Percentiles rank a stretch among this genome's conserved stretches.
Conservation (phyloP, 2,888 invertebrate genomes). For the Lasioglossum figueresi region DNA sequence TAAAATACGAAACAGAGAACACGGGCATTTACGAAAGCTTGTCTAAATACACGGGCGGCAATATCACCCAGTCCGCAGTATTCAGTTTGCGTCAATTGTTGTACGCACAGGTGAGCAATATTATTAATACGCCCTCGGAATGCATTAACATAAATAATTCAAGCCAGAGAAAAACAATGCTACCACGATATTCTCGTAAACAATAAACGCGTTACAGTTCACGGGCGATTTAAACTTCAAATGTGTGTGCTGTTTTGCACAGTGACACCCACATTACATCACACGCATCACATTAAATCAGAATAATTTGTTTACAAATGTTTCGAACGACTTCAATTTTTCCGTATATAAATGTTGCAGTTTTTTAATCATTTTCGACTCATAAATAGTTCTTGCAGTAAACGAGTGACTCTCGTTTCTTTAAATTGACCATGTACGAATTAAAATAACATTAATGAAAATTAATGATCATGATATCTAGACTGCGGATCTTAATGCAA, state of each 20-base stretch:
- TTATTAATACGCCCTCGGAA: neutral
- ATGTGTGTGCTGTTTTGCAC: neutral
- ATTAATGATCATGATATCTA: too few relatives aligned
- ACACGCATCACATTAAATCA: neutral
- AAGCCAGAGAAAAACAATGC: neutral
- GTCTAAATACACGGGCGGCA: slow-evolving; percentile 35
- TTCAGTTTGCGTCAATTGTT: slow-evolving; percentile 39
- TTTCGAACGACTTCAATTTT: neutral
- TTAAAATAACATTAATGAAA: too few relatives aligned
- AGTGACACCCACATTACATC: neutral
- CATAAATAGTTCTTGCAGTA: neutral
- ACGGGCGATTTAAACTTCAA: neutral
- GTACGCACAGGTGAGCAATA: slow-evolving; percentile 35
- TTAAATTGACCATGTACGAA: neutral
- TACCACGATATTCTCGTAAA: neutral
- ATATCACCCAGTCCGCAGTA: slow-evolving; percentile 26
- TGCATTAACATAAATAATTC: neutral
- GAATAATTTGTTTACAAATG: neutral
- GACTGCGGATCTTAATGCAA: too few relatives aligned
- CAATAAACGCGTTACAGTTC: neutral
- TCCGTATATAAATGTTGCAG: neutral
- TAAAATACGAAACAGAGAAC: slow-evolving; percentile 1
- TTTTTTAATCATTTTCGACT: neutral
- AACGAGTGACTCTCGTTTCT: neutral
- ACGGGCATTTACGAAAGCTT: slow-evolving; percentile 32